These are phyloP conservation scores for Megaptera novaeangliae DNA, from an alignment of 2,113 vertebrate genomes.

Conservation along the genomic window DNA sequence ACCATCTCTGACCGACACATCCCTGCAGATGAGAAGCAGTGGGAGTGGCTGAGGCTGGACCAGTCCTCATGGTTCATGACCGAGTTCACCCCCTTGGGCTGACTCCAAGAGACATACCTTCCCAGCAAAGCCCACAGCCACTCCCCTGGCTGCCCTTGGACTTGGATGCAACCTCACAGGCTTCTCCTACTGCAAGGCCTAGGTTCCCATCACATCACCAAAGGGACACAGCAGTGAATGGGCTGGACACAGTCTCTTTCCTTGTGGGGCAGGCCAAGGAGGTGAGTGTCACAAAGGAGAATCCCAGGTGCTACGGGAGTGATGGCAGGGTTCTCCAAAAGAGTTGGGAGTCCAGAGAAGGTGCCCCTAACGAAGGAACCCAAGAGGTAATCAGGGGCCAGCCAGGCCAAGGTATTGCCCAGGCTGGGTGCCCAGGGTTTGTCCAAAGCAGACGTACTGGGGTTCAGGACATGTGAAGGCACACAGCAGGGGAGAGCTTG, in stretches of 20 bases:
- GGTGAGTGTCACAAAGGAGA: background rate
- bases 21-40: background rate
- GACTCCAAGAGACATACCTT: background rate
- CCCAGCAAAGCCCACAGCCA: background rate
- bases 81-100: background rate
- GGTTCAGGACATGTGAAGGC: rapidly evolving
- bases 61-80: background rate
- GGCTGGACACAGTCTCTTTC: background rate
- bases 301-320: background rate
- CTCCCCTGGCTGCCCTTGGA: background rate
- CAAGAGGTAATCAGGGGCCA: background rate
- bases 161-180: background rate
- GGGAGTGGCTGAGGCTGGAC: background rate
- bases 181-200: background rate
- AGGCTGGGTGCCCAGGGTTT: background rate
- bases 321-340: background rate
- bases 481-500: background rate
- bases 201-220: background rate
- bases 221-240: background rate
- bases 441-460: background rate
- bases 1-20: background rate
- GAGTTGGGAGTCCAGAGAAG: background rate
- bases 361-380: background rate
- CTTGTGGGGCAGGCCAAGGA: background rate
- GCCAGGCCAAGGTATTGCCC: background rate